Evolutionary conservation across 2,113 vertebrate species (phyloP).

Genomic region (Gnathonemus echidnorhynchus): DNA sequence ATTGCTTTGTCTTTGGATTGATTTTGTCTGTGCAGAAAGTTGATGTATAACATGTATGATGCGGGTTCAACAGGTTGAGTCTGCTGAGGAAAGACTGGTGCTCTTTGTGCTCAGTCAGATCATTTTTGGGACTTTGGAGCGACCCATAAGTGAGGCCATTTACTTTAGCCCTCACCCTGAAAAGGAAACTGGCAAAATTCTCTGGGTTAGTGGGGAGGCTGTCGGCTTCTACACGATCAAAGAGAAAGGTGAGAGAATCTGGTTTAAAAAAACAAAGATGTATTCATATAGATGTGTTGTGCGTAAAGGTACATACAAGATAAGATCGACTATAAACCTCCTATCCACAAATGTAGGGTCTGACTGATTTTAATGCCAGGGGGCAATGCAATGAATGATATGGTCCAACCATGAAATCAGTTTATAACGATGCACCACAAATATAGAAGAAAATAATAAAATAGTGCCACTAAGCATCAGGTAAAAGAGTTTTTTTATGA

Average conservation of each 20-base stretch:
- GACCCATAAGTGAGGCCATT: slow-evolving; percentile 43
- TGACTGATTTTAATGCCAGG: background rate
- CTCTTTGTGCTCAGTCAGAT: slow-evolving; percentile 82
- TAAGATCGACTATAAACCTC: background rate
- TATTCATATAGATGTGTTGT: background rate
- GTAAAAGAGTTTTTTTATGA: background rate
- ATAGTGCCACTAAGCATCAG: background rate
- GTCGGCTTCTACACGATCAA: slow-evolving; percentile 84
- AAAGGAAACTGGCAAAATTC: slow-evolving; percentile 73
- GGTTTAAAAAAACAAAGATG: background rate
- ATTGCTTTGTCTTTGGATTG: background rate
- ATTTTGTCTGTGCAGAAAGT: background rate
- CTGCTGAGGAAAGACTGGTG: slow-evolving; percentile 75
- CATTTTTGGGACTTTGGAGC: slow-evolving; percentile 72
- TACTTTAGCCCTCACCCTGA: slow-evolving; percentile 67
- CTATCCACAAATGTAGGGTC: background rate
- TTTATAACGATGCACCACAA: background rate
- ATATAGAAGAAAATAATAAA: background rate
- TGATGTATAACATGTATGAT: slow-evolving; percentile 21
- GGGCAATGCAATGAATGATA: background rate
- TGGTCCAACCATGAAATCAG: background rate
- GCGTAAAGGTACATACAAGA: background rate
- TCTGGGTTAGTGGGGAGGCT: slow-evolving; percentile 74
- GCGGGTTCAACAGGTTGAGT: slow-evolving; percentile 66
- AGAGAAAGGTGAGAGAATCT: slow-evolving; percentile 65